phyloP scores from a whole-genome alignment of 1,140 invertebrate species.

The Apocrypta bakeri region DNA sequence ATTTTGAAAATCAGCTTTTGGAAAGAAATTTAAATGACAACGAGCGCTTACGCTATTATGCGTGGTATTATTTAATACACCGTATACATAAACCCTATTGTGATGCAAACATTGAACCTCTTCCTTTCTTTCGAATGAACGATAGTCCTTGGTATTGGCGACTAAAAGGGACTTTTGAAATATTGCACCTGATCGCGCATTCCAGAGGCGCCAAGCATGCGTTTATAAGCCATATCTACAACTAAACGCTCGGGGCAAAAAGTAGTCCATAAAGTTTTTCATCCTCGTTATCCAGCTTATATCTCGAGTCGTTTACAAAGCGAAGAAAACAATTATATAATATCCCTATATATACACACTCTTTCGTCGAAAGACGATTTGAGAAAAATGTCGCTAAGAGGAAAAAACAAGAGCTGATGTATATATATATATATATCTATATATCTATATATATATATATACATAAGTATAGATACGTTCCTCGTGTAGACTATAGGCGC shows the following conservation, averaged over 20 bases:
- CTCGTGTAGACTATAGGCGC: not conserved
- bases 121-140: too few relatives aligned
- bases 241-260: not conserved
- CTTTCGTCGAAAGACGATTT: slow-evolving; percentile 7
- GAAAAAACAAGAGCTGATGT: too few relatives aligned
- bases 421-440: too few relatives aligned
- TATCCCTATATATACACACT: not conserved
- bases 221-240: not conserved
- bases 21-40: not conserved
- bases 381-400: not conserved
- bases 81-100: not conserved
- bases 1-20: not conserved
- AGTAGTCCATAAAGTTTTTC: not conserved
- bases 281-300: not conserved
- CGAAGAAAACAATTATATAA: not conserved
- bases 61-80: not conserved
- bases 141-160: too few relatives aligned
- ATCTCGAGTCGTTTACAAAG: not conserved
- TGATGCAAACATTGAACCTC: not conserved
- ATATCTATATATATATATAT: too few relatives aligned
- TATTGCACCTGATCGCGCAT: not conserved
- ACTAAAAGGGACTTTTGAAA: not conserved
- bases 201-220: not conserved
- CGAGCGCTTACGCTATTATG: too few relatives aligned
- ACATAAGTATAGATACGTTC: too few relatives aligned